phyloP scores from a whole-genome alignment of 2,888 invertebrate genomes.

The Dasysyrphus albostriatus region DNA sequence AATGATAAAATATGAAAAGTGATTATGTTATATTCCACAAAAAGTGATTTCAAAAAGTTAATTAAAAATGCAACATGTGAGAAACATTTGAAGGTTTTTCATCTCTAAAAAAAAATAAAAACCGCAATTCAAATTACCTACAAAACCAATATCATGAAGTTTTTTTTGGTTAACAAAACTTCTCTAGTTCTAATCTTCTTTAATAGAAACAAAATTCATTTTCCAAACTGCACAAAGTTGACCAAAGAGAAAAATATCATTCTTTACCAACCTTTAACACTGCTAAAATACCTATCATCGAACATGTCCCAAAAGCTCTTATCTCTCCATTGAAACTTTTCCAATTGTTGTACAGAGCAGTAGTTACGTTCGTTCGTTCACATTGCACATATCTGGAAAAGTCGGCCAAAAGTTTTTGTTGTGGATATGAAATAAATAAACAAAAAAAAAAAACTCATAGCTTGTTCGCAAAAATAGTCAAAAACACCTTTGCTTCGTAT shows the following conservation, averaged over 20 bases:
- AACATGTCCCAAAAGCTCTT: conserved; percentile 36
- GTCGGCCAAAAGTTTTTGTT: conserved; percentile 19
- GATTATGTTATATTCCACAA: too few species aligned
- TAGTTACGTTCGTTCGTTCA: conserved; percentile 4
- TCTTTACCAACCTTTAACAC: conserved; percentile 30
- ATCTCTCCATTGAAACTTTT: conserved; percentile 63
- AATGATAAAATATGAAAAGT: too few species aligned
- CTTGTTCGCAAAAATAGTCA: conserved; percentile 38
- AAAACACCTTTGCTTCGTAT: conserved; percentile 39
- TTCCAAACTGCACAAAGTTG: conserved; percentile 27
- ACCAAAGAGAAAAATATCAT: not conserved
- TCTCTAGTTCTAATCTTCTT: not conserved
- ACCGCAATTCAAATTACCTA: not conserved
- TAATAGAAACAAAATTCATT: conserved; percentile 14
- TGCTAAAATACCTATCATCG: conserved; percentile 38
- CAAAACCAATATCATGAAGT: not conserved
- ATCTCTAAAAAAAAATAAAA: too few species aligned
- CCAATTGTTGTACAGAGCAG: conserved; percentile 54
- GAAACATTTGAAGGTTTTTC: too few species aligned
- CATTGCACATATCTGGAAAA: conserved; percentile 25
- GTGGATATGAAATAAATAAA: conserved; percentile 22
- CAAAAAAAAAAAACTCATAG: conserved; percentile 5
- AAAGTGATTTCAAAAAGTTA: too few species aligned
- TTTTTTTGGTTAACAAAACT: conserved; percentile 39
- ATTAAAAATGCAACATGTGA: too few species aligned